A percentile compares a stretch with the other conserved stretches of the same genome.
Conservation (phyloP, 2,797 vertebrate species). For the Gambelia wislizenii region DNA sequence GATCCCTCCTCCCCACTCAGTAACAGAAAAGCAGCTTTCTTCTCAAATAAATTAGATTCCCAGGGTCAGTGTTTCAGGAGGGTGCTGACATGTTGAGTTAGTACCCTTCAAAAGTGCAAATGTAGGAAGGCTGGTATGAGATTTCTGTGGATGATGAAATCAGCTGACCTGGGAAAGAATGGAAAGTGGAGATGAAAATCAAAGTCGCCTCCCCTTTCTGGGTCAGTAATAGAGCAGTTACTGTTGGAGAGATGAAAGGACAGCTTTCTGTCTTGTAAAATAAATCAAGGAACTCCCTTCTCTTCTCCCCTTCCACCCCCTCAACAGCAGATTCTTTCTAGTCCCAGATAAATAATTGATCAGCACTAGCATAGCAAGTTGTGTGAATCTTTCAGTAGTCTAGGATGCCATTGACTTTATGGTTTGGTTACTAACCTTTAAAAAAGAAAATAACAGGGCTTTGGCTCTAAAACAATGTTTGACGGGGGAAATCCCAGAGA, state of each 20-base stretch:
- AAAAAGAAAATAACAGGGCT: neutral
- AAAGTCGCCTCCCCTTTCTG: neutral
- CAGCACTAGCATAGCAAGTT: neutral
- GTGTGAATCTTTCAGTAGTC: neutral
- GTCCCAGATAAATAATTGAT: neutral
- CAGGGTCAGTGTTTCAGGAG: neutral
- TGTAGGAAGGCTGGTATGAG: slow-evolving; percentile 10
- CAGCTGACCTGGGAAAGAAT: neutral
- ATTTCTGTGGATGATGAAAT: neutral
- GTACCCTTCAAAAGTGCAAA: slow-evolving; percentile 15
- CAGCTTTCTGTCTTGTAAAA: slow-evolving; percentile 28
- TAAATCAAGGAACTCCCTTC: neutral
- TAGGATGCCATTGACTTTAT: neutral
- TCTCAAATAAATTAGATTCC: neutral
- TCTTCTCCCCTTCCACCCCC: neutral
- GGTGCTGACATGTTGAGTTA: slow-evolving; percentile 5
- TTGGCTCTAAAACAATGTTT: neutral
- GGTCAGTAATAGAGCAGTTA: slow-evolving; percentile 8
- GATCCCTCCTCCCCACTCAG: neutral
- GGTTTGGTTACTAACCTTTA: neutral
- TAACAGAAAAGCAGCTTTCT: neutral
- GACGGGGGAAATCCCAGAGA: neutral
- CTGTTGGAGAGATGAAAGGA: neutral
- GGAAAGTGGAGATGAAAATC: neutral
- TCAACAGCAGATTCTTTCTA: neutral